Base-by-base conservation (phyloP, 2,797 vertebrate genomes). In the Epinephelus malabaricus region DNA sequence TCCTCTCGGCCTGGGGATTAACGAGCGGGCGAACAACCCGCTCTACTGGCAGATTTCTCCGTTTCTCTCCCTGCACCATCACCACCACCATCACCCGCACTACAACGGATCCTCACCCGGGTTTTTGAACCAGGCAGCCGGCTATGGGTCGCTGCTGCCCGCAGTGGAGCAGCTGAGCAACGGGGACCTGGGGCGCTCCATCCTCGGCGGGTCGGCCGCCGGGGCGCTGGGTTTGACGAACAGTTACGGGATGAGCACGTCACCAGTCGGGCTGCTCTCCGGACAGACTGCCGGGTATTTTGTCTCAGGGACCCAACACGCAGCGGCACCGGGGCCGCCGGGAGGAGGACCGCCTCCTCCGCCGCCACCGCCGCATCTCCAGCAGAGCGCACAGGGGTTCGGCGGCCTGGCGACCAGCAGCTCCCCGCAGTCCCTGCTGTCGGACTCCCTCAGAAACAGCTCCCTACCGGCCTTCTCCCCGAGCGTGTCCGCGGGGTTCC, bases 41-140 rank as follows among this genome's bases (percentile, higher is more conserved):
- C 87, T 96, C 1, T 96, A 95, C 87, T 96, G 96, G 96, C 96
- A 96, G 81, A 88, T 96, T 1, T 96, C 95, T 0, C 95, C 96
- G 0, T 95, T 96, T 25, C 88, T 96, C 1, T 95, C 96, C 3
- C 85, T 96, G 67, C 96, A 96, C 80, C 91, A 92, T 2, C 89
- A 90, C 83, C 95, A 90, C 40, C 92, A 93, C 62, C 88, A 92
- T 0, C 95, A 93, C 73, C 91, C 94, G 30, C 95, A 95, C 82
- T 96, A 95, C 84, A 95, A 89, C 87, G 92, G 94, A 10, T 90
- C 95, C 2, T 86, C 95, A 0, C 40, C 93, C 21, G 94, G 92
- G 0, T 95, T 96, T 73, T 66, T 95, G 43, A 93, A 92, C 76
- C 95, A 95, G 76, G 88, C 89, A 1, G 89, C 91, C 14, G 92